Evolutionary conservation across 2,888 invertebrate genomes (phyloP).

Genomic region (Xanthorhoe spadicearia): DNA sequence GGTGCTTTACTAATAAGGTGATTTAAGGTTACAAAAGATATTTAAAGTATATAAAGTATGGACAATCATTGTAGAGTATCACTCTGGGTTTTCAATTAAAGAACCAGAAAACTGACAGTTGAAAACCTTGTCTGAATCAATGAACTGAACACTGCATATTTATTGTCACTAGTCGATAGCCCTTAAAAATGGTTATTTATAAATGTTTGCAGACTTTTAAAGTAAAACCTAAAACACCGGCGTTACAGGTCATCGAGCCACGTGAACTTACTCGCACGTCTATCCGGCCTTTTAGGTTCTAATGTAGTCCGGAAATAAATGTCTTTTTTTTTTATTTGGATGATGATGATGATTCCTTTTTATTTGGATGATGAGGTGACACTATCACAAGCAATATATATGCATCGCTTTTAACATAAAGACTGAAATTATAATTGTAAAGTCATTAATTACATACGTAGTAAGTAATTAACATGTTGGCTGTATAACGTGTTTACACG

Average conservation of each 20-base stretch:
- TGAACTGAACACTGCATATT: neutral
- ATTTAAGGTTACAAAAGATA: neutral
- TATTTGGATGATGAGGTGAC: too few relatives aligned
- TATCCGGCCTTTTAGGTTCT: too few relatives aligned
- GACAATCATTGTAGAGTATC: neutral
- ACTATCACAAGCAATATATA: neutral
- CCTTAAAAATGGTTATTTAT: neutral
- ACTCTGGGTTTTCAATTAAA: neutral
- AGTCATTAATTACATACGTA: neutral
- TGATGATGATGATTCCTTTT: too few relatives aligned
- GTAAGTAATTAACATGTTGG: conserved; percentile 15
- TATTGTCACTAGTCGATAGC: neutral
- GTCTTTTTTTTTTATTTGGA: too few relatives aligned
- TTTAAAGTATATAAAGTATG: neutral
- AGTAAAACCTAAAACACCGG: too few relatives aligned
- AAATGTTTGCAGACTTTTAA: too few relatives aligned
- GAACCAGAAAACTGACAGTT: neutral
- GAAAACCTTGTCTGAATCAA: neutral
- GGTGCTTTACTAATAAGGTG: neutral
- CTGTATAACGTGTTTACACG: conserved; percentile 28
- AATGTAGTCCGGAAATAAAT: too few relatives aligned
- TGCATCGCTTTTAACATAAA: too few relatives aligned
- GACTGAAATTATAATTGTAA: neutral
- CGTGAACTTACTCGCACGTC: too few relatives aligned
- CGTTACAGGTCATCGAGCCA: too few relatives aligned